Percentiles rank a stretch among this genome's conserved stretches.
Conservation (phyloP, 2,797 vertebrate genomes). For the Schizopygopsis malacanthus region DNA sequence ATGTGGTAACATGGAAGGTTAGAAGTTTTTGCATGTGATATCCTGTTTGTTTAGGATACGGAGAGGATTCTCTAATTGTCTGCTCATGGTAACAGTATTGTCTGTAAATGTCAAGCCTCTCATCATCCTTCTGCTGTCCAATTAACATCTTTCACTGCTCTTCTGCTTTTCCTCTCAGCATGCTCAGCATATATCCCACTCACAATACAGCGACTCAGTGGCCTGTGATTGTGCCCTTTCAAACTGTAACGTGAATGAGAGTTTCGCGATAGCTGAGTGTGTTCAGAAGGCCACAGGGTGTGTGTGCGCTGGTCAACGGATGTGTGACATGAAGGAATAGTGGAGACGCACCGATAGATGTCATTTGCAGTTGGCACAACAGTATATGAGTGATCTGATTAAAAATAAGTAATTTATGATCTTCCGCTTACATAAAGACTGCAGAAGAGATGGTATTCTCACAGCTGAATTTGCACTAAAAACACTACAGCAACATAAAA, state of each 20-base stretch:
- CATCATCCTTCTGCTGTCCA: conserved; percentile 64
- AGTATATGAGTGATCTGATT: conserved; percentile 9
- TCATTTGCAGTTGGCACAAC: not conserved
- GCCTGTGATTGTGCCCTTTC: conserved; percentile 56
- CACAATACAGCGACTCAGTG: conserved; percentile 41
- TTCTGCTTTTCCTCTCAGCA: conserved; percentile 50
- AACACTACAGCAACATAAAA: not conserved
- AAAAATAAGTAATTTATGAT: not conserved
- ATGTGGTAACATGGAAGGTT: not conserved
- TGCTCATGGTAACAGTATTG: conserved; percentile 64
- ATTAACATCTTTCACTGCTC: conserved; percentile 56
- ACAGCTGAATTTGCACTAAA: conserved; percentile 15
- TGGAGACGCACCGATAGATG: not conserved
- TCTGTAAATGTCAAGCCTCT: conserved; percentile 77
- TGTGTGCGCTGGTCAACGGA: conserved; percentile 19
- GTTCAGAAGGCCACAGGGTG: conserved; percentile 47
- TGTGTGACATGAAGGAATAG: not conserved
- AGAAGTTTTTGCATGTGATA: conserved; percentile 42
- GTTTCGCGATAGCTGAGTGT: conserved; percentile 27
- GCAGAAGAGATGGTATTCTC: not conserved
- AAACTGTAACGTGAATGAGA: conserved; percentile 38
- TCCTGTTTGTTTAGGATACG: conserved; percentile 38
- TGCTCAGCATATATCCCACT: conserved; percentile 57
- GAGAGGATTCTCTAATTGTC: conserved; percentile 52
- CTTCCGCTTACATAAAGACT: not conserved